Evolutionary conservation across 2,888 invertebrate genomes (phyloP).

Genomic region (Drosophila borealis): DNA sequence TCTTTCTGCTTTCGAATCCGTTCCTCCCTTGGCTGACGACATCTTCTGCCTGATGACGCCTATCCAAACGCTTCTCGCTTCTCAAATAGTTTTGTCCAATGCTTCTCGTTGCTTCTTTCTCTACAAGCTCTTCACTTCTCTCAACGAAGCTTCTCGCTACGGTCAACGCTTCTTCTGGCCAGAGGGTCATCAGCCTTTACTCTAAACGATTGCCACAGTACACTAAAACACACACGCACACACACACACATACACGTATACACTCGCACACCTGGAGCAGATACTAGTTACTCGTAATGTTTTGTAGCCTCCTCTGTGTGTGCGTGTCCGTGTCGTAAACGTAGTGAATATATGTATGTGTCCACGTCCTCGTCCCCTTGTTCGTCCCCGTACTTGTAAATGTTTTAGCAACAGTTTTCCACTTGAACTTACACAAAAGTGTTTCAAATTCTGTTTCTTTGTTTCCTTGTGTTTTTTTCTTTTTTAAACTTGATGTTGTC

Average conservation of each 20-base stretch:
- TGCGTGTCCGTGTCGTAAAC: neutral
- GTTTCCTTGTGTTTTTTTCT: slow-evolving; percentile 17
- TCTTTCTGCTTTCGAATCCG: no score
- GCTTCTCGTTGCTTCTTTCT: neutral
- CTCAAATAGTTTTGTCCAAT: neutral
- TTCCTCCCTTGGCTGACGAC: no score
- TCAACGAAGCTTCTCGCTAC: neutral
- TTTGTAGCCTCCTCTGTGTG: slow-evolving; percentile 39
- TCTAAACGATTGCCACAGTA: slow-evolving; percentile 2
- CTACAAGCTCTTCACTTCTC: neutral
- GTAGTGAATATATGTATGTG: slow-evolving; percentile 5
- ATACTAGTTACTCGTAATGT: slow-evolving; percentile 48
- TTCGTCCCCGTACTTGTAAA: slow-evolving; percentile 28
- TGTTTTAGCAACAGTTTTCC: slow-evolving; percentile 50
- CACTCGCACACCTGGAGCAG: slow-evolving; percentile 29
- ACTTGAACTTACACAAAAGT: slow-evolving; percentile 35
- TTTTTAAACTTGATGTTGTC: slow-evolving; percentile 23
- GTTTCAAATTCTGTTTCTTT: slow-evolving; percentile 25
- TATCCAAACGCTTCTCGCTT: neutral
- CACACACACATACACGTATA: slow-evolving; percentile 10
- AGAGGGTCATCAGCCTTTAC: slow-evolving; percentile 11
- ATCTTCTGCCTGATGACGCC: no score
- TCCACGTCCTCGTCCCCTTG: slow-evolving; percentile 5
- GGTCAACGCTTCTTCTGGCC: slow-evolving; percentile 5
- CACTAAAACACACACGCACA: slow-evolving; percentile 5